Evolutionary conservation across 2,113 vertebrate genomes (phyloP).

Genomic region (Festucalex cinctus): DNA sequence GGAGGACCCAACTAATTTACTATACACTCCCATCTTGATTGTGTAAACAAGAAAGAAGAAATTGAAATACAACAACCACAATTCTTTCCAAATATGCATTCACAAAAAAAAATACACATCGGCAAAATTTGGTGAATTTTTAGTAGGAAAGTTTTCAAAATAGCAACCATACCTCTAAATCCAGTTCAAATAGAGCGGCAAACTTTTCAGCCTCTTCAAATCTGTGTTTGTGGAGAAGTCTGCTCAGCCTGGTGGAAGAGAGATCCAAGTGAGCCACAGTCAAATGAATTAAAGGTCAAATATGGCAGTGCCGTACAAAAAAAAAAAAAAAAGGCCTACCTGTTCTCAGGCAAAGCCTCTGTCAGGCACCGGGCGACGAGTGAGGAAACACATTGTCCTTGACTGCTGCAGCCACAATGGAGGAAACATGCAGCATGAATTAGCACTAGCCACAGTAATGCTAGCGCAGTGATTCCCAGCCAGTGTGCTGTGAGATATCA

Average conservation of each 20-base stretch:
- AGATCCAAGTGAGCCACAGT: neutral
- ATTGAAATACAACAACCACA: too few species aligned
- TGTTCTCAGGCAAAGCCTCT: constrained; percentile 94
- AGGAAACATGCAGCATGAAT: neutral
- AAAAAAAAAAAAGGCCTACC: constrained; percentile 50
- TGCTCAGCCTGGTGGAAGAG: constrained; percentile 78
- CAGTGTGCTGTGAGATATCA: too few species aligned
- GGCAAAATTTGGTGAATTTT: too few species aligned
- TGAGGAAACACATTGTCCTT: constrained; percentile 65
- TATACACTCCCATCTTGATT: too few species aligned
- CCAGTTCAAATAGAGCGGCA: constrained; percentile 88
- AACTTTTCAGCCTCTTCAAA: constrained; percentile 95
- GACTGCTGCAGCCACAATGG: constrained; percentile 48
- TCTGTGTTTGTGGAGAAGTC: constrained; percentile 89
- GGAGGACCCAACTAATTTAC: too few species aligned
- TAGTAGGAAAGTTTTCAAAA: neutral
- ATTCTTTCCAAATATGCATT: too few species aligned
- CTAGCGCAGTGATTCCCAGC: too few species aligned
- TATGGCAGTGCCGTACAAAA: neutral
- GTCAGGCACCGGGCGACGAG: constrained; percentile 88
- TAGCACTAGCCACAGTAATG: neutral
- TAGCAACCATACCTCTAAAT: constrained; percentile 81
- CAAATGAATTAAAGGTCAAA: neutral
- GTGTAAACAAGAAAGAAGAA: too few species aligned
- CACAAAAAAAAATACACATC: too few species aligned